These are phyloP conservation scores for Pelodiscus sinensis DNA, from an alignment of 2,113 vertebrate species.

Conservation along the genomic window DNA sequence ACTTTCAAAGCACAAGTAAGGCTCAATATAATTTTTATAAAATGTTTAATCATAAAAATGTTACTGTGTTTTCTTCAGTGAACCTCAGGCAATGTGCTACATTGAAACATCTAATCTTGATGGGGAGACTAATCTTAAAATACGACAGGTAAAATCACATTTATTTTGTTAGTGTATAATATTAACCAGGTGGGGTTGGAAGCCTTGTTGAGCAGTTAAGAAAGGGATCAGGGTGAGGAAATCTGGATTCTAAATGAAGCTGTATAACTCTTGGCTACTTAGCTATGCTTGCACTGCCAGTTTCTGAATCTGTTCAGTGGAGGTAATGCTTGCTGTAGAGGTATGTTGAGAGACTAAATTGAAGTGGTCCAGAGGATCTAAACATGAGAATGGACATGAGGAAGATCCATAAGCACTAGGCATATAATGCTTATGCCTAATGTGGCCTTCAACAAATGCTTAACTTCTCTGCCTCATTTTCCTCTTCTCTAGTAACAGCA, in stretches of 20 bases:
- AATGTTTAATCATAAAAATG: neutral
- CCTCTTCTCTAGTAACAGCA: neutral
- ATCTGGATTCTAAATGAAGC: neutral
- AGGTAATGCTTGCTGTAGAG: neutral
- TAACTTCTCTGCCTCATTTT: neutral
- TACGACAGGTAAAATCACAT: conserved; percentile 88
- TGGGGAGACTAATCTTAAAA: conserved; percentile 99
- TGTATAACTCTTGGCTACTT: rapidly evolving
- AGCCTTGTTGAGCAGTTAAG: neutral
- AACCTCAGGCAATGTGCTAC: conserved; percentile 99
- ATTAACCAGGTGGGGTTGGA: neutral
- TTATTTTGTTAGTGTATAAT: neutral
- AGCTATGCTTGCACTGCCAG: neutral
- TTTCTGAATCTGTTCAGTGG: neutral
- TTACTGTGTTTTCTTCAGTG: conserved; percentile 78
- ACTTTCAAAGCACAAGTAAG: neutral
- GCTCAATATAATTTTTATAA: neutral
- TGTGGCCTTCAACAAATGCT: neutral
- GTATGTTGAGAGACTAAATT: neutral
- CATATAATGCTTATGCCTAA: neutral
- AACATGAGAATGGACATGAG: neutral
- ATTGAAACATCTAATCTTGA: conserved; percentile 98
- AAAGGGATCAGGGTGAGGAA: neutral
- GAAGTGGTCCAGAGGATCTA: neutral
- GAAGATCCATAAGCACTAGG: neutral